Evolutionary conservation across 30 jellyfish, hydroid and myxozoan species (phyloP).

Genomic region (Turritopsis dohrnii): DNA sequence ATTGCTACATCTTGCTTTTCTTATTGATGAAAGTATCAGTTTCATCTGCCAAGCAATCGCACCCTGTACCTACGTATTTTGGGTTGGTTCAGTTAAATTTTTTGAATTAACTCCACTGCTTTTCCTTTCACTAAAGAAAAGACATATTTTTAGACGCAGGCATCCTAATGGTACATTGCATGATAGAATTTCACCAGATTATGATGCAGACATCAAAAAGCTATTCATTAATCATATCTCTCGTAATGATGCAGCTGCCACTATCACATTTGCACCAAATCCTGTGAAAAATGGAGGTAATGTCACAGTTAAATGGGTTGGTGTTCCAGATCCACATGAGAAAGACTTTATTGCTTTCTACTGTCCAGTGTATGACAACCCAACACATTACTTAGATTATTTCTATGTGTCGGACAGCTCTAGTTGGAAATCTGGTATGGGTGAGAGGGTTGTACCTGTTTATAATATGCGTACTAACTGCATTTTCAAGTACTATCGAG

Average conservation of each 20-base stretch:
- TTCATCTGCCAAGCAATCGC: neutral
- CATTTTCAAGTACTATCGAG: conserved; percentile 73
- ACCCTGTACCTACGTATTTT: neutral
- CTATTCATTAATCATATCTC: conserved; percentile 44
- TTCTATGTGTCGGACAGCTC: conserved; percentile 53
- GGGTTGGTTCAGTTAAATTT: neutral
- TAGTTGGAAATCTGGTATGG: conserved; percentile 70
- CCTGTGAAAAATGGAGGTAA: conserved; percentile 73
- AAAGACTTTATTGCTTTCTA: conserved; percentile 85
- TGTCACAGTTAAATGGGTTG: conserved; percentile 73
- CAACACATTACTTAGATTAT: conserved; percentile 59
- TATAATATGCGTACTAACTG: conserved; percentile 78
- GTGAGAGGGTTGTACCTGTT: conserved; percentile 58
- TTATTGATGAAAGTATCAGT: neutral
- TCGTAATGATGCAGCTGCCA: conserved; percentile 35
- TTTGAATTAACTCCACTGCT: neutral
- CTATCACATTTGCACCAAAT: conserved; percentile 65
- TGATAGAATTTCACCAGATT: conserved; percentile 49
- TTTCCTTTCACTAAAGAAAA: neutral
- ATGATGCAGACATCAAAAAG: conserved; percentile 47
- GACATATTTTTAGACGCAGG: conserved; percentile 8
- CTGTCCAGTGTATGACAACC: conserved; percentile 64
- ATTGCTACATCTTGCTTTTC: neutral
- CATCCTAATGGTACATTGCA: conserved; percentile 36
- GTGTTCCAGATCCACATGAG: conserved; percentile 44